Evolutionary conservation across 2,888 invertebrate genomes (phyloP).

Genomic region (Shargacucullia verbasci): DNA sequence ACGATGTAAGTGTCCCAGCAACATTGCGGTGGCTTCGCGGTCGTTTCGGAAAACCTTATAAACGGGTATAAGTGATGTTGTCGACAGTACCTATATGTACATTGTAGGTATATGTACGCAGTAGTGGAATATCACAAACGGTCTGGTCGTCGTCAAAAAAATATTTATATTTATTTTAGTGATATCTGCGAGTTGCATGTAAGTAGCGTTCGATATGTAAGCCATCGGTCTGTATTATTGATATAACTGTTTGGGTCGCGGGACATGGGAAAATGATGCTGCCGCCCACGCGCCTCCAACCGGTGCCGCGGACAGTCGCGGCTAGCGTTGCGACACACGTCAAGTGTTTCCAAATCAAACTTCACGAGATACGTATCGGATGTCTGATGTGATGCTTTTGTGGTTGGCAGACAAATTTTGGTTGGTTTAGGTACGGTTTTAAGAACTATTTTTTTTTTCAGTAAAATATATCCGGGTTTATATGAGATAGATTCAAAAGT

Average conservation of each 20-base stretch:
- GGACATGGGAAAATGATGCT: conserved; percentile 76
- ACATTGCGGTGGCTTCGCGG: background rate
- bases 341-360: conserved; percentile 20
- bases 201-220: conserved; percentile 60
- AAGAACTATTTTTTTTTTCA: no score
- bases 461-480: no score
- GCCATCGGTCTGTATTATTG: conserved; percentile 75
- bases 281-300: conserved; percentile 76
- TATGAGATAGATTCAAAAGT: no score
- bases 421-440: background rate
- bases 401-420: no score
- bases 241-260: conserved; percentile 83
- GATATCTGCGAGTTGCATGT: conserved; percentile 58
- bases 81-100: conserved; percentile 15
- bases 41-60: background rate
- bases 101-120: background rate
- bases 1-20: background rate
- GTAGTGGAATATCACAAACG: conserved; percentile 15
- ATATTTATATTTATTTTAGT: conserved; percentile 58
- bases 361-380: background rate
- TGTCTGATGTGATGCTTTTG: conserved; percentile 6
- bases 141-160: conserved; percentile 40
- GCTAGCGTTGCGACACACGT: conserved; percentile 47
- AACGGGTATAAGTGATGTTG: conserved; percentile 7
- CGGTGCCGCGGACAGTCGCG: conserved; percentile 64